Conservation (phyloP, 2,113 vertebrate genomes). For the Macrotus californicus region DNA sequence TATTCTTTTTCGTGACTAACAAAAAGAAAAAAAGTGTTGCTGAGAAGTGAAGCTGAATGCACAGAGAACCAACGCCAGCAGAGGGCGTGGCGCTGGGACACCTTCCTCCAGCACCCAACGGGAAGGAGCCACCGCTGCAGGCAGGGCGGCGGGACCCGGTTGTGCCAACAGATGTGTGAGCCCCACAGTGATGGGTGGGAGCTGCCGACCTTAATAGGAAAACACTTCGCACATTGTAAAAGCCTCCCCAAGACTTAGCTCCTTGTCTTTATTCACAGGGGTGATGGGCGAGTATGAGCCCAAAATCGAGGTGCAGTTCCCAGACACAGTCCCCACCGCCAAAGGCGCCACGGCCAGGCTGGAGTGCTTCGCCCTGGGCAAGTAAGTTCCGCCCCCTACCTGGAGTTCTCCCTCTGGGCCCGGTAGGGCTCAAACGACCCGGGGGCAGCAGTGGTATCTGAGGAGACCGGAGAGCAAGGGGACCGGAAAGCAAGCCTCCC, state of each 20-base stretch:
- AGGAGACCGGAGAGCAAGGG: not conserved
- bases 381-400: slow-evolving; percentile 85
- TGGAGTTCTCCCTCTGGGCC: not conserved
- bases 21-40: not conserved
- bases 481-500: not conserved
- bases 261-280: slow-evolving; percentile 83
- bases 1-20: not conserved
- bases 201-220: slow-evolving; percentile 37
- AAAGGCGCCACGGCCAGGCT: slow-evolving; percentile 93
- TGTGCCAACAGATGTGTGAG: slow-evolving; percentile 69
- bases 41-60: slow-evolving; percentile 19
- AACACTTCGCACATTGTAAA: slow-evolving; percentile 34
- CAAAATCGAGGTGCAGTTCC: slow-evolving; percentile 99
- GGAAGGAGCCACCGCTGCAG: slow-evolving; percentile 58
- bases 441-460: not conserved
- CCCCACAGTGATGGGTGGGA: slow-evolving; percentile 59
- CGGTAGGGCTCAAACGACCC: not conserved
- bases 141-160: slow-evolving; percentile 53
- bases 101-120: slow-evolving; percentile 62
- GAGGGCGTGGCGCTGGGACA: slow-evolving; percentile 59
- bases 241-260: slow-evolving; percentile 52
- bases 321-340: slow-evolving; percentile 90
- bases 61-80: slow-evolving; percentile 62
- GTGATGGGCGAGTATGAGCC: slow-evolving; percentile 99
- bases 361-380: slow-evolving; percentile 98